Evolutionary conservation across 2,888 invertebrate genomes (phyloP), one percentile per base, ranked within the genome.

Genomic region (Drosophila affinis): DNA sequence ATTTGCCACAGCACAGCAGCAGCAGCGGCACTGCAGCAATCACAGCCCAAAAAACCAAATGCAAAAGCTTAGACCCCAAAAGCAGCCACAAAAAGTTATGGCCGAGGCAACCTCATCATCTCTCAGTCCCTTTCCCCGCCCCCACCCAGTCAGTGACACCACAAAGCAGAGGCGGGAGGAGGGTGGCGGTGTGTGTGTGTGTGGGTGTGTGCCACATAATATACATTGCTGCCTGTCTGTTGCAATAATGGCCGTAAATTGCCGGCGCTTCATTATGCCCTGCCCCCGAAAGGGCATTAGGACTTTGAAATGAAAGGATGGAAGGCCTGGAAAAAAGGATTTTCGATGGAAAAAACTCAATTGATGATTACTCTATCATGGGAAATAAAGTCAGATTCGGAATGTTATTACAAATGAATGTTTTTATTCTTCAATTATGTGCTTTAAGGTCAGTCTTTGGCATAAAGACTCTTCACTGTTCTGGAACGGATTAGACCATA

Each of bases 211-310:
- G 58, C 46, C 62, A 62, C 67, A 64, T 60, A 48, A 69, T 46
- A 62, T 17, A 49, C 64, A 9, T 32, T 10, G 32, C 61, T 45
- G 62, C 47, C 55, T 62, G 64, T 62, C 73, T 76, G 69, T 73
- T 70, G 61, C 76, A 73, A 76, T 78, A 76, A 71, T 78, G 63
- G 71, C 49, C 59, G 72, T 69, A 69, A 73, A 69, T 78, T 78
- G 76, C 60, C 69, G 55, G 34, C 58, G 64, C 68, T 75, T 56
- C 48, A 48, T 39, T 39, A 39, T 39, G 3, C 39, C 6, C 39
- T 39, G 5, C 14, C 39, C 0, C 2, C 3, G 0, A 39, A 14
- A 3, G 39, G 14, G 14, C 7, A 14, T 14, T 7, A 9, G 6
- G 14, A 39, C 34, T 58, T 7, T 14, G 0, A 34, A 34, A 12